These are phyloP conservation scores for Coptodon bakossiorum DNA, from an alignment of 2,113 vertebrate species.

Conservation along the genomic window DNA sequence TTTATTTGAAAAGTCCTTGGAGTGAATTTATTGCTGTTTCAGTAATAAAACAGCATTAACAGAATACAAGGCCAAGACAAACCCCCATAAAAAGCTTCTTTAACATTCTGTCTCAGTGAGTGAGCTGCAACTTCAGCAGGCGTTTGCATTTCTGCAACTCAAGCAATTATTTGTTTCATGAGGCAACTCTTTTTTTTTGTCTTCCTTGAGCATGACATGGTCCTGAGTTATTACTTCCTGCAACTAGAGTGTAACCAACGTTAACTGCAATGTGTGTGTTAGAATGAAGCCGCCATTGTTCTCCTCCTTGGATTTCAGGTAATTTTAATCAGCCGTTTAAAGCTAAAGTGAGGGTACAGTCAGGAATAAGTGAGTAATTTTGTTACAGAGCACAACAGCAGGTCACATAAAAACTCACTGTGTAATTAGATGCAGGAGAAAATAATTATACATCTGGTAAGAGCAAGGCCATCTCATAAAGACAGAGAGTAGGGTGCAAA, in stretches of 20 bases:
- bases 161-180: constrained; percentile 50
- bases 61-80: constrained; percentile 46
- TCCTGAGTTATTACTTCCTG: constrained; percentile 68
- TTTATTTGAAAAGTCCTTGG: constrained; percentile 47
- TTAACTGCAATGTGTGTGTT: not conserved
- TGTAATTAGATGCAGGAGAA: constrained; percentile 73
- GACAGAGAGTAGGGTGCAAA: constrained; percentile 47
- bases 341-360: constrained; percentile 25
- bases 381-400: constrained; percentile 49
- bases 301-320: constrained; percentile 31
- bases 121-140: constrained; percentile 24
- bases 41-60: constrained; percentile 48
- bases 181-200: not conserved
- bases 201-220: constrained; percentile 34
- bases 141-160: constrained; percentile 54
- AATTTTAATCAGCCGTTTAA: constrained; percentile 30
- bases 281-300: constrained; percentile 38
- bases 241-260: not conserved
- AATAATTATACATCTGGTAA: constrained; percentile 70
- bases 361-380: constrained; percentile 68
- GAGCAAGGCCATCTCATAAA: constrained; percentile 54
- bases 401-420: constrained; percentile 59
- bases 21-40: constrained; percentile 52
- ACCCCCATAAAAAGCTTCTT: constrained; percentile 28
- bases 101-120: constrained; percentile 19